phyloP scores from a whole-genome alignment of 2,113 vertebrate genomes.

The Brienomyrus longianalis region DNA sequence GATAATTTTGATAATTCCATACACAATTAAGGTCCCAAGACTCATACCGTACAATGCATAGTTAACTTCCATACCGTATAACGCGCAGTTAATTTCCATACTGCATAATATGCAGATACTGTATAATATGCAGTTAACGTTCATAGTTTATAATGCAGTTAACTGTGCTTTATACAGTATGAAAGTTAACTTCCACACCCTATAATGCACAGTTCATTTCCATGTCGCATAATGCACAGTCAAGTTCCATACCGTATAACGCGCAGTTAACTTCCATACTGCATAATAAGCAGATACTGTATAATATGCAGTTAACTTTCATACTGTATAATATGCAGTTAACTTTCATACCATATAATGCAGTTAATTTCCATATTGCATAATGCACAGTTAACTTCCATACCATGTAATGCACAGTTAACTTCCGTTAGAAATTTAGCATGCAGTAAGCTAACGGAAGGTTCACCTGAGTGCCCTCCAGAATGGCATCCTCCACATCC shows the following conservation, averaged over 20 bases:
- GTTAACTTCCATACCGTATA: background rate
- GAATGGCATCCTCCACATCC: slow-evolving; percentile 80
- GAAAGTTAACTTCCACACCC: background rate
- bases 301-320: background rate
- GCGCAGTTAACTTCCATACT: background rate
- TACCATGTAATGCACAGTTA: background rate
- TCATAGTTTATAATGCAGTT: background rate
- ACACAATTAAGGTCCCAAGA: background rate
- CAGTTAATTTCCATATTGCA: background rate
- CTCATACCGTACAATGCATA: background rate
- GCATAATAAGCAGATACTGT: background rate
- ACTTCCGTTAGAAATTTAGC: background rate
- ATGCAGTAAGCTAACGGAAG: background rate
- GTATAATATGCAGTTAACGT: background rate
- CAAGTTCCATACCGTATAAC: background rate
- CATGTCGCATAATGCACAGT: background rate
- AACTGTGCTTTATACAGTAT: background rate
- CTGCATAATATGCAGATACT: background rate
- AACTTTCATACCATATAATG: background rate
- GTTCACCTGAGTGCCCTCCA: slow-evolving; percentile 79
- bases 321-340: background rate
- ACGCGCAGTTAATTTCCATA: background rate
- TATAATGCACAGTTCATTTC: background rate
- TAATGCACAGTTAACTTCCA: background rate
- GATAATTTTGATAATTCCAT: background rate